Conservation (phyloP, 2,888 invertebrate genomes). For the Lysandra bellargus region DNA sequence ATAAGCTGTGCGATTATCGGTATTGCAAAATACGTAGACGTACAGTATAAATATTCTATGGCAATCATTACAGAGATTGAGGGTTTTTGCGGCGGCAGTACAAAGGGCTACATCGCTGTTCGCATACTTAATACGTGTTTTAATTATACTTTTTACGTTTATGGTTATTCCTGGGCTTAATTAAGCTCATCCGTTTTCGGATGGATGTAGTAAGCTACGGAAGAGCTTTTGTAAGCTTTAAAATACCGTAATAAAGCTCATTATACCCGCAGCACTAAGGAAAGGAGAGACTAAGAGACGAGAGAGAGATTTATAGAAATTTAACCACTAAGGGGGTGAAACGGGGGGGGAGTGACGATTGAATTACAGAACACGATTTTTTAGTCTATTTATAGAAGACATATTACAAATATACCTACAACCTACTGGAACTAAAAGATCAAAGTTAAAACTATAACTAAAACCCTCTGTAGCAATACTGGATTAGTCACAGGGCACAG, state of each 20-base stretch:
- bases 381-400: too few relatives aligned
- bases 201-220: neutral
- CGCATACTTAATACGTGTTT: constrained; percentile 18
- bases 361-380: too few relatives aligned
- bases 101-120: constrained; percentile 7
- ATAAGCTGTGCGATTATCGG: neutral
- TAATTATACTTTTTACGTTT: constrained; percentile 19
- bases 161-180: constrained; percentile 17
- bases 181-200: constrained; percentile 3
- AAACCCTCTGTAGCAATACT: neutral
- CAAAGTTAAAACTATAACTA: too few relatives aligned
- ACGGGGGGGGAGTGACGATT: too few relatives aligned
- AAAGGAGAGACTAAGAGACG: too few relatives aligned
- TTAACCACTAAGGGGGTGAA: too few relatives aligned
- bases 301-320: too few relatives aligned
- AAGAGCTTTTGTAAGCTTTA: neutral
- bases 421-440: too few relatives aligned
- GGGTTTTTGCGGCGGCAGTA: constrained; percentile 1
- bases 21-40: neutral
- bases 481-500: neutral
- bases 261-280: neutral
- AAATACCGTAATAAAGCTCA: too few relatives aligned
- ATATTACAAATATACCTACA: too few relatives aligned
- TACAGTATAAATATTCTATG: constrained; percentile 13
- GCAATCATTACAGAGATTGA: neutral